Evolutionary conservation across 2,113 vertebrate species (phyloP), one percentile per base, ranked within the genome.

Genomic region (Psilopogon haemacephalus): DNA sequence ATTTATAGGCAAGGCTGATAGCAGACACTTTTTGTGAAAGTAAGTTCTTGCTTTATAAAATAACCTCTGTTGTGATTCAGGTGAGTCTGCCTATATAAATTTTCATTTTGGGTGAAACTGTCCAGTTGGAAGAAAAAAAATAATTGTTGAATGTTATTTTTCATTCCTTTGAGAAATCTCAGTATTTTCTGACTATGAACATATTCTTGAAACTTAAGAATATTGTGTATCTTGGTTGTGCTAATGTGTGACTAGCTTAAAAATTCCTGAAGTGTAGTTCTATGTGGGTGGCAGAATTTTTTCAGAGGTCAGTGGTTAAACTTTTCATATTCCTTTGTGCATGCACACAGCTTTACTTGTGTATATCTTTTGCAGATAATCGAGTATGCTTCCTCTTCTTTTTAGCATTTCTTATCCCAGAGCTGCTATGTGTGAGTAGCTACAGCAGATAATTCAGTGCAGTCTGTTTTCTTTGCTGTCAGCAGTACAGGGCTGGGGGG

Each of bases 221-320:
- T 79, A 1, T 68, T 2, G 1, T 55, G 5, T 33, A 23, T 70
- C 9, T 33, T 90, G 0, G 0, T 15, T 54, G 11, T 86, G 18
- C 9, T 65, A 24, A 42, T 72, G 67, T 13, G 40, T 58, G n/a
- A 16, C 26, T 52, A 15, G 11, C 13, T 88, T 69, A 65, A 67
- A 91, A 33, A 48, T 77, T 46, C 73, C 55, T 32, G 28, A 56
- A 32, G 4, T 60, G 27, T 24, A 69, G 8, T 46, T 71, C 54
- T 46, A 0, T n/a, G 15, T 38, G 3, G n/a, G 7, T n/a, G 9
- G 11, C 13, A 79, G 30, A 72, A 46, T 10, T 8, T 93, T 65
- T 85, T 42, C 35, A 23, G 55, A 65, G 54, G 9, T 7, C 38
- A 15, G 7, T 23, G 7, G 16, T 78, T 91, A 62, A 14, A 20